Percentiles rank a stretch among this genome's conserved stretches.
Evolutionary conservation across 2,113 vertebrate genomes (phyloP).

Genomic region (Thalassoma bifasciatum): DNA sequence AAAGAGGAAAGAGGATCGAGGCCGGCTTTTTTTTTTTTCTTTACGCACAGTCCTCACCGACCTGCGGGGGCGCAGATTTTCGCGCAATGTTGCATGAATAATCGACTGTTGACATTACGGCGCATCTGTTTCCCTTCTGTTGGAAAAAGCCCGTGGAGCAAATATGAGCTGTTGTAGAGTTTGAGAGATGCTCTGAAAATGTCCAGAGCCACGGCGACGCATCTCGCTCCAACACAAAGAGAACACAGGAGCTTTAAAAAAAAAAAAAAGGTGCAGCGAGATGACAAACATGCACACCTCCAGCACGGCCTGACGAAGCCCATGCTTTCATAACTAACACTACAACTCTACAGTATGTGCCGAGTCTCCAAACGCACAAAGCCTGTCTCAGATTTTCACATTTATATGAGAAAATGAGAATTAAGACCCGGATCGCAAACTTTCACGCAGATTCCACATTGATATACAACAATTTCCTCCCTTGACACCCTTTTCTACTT

Average conservation of each 20-base stretch:
- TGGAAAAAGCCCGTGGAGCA: slow-evolving; percentile 34
- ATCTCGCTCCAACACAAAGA: slow-evolving; percentile 47
- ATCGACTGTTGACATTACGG: slow-evolving; percentile 74
- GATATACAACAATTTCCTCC: not conserved
- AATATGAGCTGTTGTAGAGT: slow-evolving; percentile 27
- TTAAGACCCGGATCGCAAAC: not conserved
- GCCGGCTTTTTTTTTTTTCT: slow-evolving; percentile 5
- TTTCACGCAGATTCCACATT: not conserved
- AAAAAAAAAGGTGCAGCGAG: slow-evolving; percentile 45
- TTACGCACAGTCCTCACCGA: slow-evolving; percentile 17
- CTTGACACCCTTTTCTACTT: not conserved
- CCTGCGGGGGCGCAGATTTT: slow-evolving; percentile 59
- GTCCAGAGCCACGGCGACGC: slow-evolving; percentile 67
- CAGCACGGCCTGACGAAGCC: slow-evolving; percentile 62
- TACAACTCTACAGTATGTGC: slow-evolving; percentile 26
- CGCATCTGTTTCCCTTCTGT: slow-evolving; percentile 75
- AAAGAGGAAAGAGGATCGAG: not conserved
- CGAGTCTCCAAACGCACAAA: not conserved
- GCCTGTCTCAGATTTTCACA: not conserved
- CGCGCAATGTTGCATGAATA: slow-evolving; percentile 71
- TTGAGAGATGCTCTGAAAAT: slow-evolving; percentile 61
- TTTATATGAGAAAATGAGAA: slow-evolving; percentile 8
- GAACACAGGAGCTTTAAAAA: slow-evolving; percentile 42
- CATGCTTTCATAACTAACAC: slow-evolving; percentile 45
- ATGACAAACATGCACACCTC: slow-evolving; percentile 66